Evolutionary conservation across 2,888 invertebrate genomes (phyloP), one percentile per base, ranked within the genome.

Genomic region (Ceratothoa steindachneri): DNA sequence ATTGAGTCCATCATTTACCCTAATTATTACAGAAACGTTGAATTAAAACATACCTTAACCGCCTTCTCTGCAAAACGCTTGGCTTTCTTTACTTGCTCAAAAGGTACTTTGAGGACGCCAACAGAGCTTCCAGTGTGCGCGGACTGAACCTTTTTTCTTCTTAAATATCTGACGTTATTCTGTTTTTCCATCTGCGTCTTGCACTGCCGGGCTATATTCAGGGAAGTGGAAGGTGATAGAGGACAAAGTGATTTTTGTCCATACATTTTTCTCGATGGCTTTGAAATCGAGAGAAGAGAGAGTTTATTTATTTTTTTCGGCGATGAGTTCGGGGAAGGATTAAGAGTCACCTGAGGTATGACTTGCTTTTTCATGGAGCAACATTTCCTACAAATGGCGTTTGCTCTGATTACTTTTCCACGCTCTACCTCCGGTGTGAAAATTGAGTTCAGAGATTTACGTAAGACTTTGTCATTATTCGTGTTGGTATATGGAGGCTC

Each of bases 61-160:
- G 80, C 80, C 30, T 66, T 75, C 41, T 80, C 77, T 0, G 80
- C 73, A 60, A 72, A 77, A 28, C 71, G 31, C 53, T 77, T 72
- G n/a, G 73, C 77, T 51, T 74, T 72, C 52, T 72, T 77, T 24
- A 80, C 73, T 30, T 77, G 80, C 30, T 73, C 77, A 28, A 75
- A 75, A 65, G 75, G 65, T 19, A 73, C 55, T 29, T 66, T 67
- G 41, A 68, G 72, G 22, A 71, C 55, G 22, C 67, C 66, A 9
- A 69, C 69, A 19, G 75, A 73, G 5, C 3, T 30, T 69, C 27
- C 28, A 19, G 2, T n/a, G n/a, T 60, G 24, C n/a, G 31, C 69
- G 0, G 66, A 70, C 12, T 27, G 29, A 29, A 41, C 29, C 65
- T 31, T 41, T 19, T 22, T 30, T 31, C 30, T 65, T 2, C 24